These are phyloP conservation scores for Prunella himalayana DNA, from an alignment of 2,113 vertebrate genomes.

Conservation along the genomic window DNA sequence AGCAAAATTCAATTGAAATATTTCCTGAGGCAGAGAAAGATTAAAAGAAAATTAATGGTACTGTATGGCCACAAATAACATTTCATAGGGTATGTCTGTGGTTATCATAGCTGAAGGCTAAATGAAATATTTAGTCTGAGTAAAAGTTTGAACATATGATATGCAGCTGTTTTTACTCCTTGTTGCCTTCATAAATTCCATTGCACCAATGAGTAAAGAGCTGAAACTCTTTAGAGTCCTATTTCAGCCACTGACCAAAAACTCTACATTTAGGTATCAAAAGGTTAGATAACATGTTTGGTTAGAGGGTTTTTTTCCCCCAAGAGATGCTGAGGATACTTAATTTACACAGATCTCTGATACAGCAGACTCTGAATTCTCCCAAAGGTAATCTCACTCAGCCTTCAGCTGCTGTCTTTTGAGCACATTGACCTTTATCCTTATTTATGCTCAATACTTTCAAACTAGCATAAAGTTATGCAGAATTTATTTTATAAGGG, in stretches of 20 bases:
- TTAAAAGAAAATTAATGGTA: constrained; percentile 73
- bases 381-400: background rate
- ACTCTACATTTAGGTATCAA: background rate
- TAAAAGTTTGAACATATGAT: background rate
- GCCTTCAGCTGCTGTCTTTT: background rate
- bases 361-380: background rate
- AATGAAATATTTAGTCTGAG: constrained; percentile 36
- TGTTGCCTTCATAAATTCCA: background rate
- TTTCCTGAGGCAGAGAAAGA: constrained; percentile 65
- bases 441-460: background rate
- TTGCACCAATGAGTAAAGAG: background rate
- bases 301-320: rapidly evolving
- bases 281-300: background rate
- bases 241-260: background rate
- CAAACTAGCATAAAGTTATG: background rate
- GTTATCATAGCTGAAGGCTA: constrained; percentile 42
- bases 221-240: background rate
- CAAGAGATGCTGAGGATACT: background rate
- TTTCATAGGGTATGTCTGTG: constrained; percentile 36
- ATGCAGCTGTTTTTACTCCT: background rate
- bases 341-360: background rate
- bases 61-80: constrained; percentile 17
- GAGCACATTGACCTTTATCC: background rate
- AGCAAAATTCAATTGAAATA: constrained; percentile 59
- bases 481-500: background rate